Evolutionary conservation across 2,888 invertebrate genomes (phyloP), one percentile per base, ranked within the genome.

Genomic region (Catocala nupta): DNA sequence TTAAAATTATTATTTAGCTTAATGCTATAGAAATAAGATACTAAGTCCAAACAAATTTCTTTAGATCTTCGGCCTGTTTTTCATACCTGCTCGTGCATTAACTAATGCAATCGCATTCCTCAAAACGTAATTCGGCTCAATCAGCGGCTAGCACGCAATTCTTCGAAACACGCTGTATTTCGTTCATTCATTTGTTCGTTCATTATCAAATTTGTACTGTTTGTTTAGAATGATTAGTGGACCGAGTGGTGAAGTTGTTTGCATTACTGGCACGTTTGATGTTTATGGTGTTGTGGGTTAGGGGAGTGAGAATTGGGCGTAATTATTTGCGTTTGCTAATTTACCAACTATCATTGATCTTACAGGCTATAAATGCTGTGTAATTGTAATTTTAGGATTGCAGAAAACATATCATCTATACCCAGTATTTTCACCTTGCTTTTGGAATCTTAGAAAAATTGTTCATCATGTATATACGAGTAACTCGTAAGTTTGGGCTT

Each of bases 41-140:
- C 25, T 25, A 25, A 25, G 25, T 25, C 25, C 25, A 25, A 25
- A 43, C 42, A 49, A 6, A 5, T 53, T 8, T 63, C 43, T 33
- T 25, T 57, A 63, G 34, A 47, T 63, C 63, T 10, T 33, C 1
- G 57, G 50, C 36, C 7, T 47, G 62, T 58, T 68, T 83, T 86
- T 87, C 84, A 80, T 83, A 73, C 79, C 83, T 74, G 77, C 73
- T 82, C 71, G 81, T 85, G 84, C 87, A 90, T 90, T 88, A 89
- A 85, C 90, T 90, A 91, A 92, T 92, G 89, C 91, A 88, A 92
- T 89, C 86, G 86, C 89, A 82, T 90, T 87, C 82, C 89, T 88
- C 86, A 85, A 85, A 90, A 87, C 85, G 84, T 91, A 88, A 90
- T 90, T 90, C 83, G 80, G 81, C 81, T 82, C 88, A 88, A 91